Percentiles rank a stretch among this genome's conserved stretches.
Conservation (phyloP, 2,797 vertebrate genomes). For the Halcyon chelicuti region DNA sequence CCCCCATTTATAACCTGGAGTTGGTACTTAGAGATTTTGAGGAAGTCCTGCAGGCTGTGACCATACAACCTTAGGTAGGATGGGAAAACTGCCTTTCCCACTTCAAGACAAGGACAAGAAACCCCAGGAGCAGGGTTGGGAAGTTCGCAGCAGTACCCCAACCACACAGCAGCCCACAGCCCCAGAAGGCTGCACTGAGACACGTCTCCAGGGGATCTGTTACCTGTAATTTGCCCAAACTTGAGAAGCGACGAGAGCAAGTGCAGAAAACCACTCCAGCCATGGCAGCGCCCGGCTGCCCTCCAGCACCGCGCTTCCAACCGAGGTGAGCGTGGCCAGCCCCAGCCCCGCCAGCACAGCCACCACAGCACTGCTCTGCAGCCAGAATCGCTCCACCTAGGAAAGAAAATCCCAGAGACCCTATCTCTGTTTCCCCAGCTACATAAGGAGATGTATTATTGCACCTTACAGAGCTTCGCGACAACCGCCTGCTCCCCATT, state of each 20-base stretch:
- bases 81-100: background rate
- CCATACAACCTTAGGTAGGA: background rate
- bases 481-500: background rate
- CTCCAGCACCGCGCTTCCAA: conserved; percentile 74
- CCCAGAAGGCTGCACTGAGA: fast-evolving
- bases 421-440: background rate
- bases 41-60: background rate
- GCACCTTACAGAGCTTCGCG: background rate
- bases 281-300: conserved; percentile 69
- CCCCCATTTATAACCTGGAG: background rate
- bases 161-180: fast-evolving
- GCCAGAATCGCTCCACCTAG: conserved; percentile 97
- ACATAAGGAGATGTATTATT: background rate
- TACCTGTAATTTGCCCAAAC: conserved; percentile 90
- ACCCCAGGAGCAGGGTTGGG: background rate
- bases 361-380: conserved; percentile 91
- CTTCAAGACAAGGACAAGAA: background rate
- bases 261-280: conserved; percentile 86
- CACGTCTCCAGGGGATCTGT: background rate
- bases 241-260: conserved; percentile 82
- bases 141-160: background rate
- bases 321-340: conserved; percentile 72
- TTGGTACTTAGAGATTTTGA: background rate
- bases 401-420: background rate
- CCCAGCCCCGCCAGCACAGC: conserved; percentile 92